Evolutionary conservation across 2,113 vertebrate genomes (phyloP).

Genomic region (Labrus mixtus): DNA sequence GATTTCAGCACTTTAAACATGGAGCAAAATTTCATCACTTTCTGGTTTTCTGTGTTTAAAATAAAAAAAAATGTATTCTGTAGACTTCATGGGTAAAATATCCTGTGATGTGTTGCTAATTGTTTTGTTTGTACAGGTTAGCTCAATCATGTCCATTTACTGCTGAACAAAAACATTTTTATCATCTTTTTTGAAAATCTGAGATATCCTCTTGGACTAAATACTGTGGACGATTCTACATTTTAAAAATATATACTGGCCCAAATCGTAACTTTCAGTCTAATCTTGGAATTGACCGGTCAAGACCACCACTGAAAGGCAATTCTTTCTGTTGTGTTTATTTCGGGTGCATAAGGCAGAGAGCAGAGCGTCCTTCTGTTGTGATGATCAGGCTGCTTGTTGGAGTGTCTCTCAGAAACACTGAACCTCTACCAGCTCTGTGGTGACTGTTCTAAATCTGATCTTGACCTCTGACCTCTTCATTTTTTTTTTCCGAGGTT

Average conservation of each 20-base stretch:
- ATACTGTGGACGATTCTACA: neutral
- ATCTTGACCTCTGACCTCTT: neutral
- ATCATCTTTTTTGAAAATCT: neutral
- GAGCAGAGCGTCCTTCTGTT: neutral
- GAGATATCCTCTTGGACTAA: neutral
- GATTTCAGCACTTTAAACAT: neutral
- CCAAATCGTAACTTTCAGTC: neutral
- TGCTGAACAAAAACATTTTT: neutral
- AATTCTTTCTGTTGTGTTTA: too few relatives aligned
- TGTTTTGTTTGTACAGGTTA: neutral
- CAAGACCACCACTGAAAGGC: too few relatives aligned
- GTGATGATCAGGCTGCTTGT: neutral
- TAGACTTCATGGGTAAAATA: conserved; percentile 10
- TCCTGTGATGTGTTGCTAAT: conserved; percentile 39
- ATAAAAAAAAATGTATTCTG: too few relatives aligned
- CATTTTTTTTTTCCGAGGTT: neutral
- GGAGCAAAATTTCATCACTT: too few relatives aligned
- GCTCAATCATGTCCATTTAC: neutral
- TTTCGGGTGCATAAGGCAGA: too few relatives aligned
- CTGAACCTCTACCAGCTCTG: neutral
- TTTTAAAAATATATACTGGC: neutral
- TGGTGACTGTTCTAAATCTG: neutral
- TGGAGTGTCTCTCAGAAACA: neutral
- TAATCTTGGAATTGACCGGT: too few relatives aligned
- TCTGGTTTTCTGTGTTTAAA: too few relatives aligned